Evolutionary conservation across 2,888 invertebrate species (phyloP).

Genomic region (Schrankia costaestrigalis): DNA sequence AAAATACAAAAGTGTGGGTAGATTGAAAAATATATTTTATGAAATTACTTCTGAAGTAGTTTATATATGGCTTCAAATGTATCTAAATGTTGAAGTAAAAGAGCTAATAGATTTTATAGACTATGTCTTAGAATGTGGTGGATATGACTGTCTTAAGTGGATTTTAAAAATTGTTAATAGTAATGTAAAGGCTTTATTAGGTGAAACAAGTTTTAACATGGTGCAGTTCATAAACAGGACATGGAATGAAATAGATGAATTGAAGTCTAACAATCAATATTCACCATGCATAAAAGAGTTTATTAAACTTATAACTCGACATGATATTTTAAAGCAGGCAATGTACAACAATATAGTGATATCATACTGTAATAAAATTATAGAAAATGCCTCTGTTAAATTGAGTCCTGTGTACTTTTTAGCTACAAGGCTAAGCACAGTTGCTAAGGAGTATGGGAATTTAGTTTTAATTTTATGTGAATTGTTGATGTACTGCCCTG

Average conservation of each 20-base stretch:
- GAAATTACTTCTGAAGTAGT: constrained; percentile 60
- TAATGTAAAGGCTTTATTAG: constrained; percentile 41
- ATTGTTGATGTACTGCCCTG: constrained; percentile 69
- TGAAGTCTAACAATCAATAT: constrained; percentile 70
- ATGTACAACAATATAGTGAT: constrained; percentile 53
- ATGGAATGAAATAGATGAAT: constrained; percentile 70
- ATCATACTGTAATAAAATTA: constrained; percentile 55
- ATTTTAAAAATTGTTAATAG: constrained; percentile 58
- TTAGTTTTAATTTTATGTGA: constrained; percentile 64
- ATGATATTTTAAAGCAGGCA: constrained; percentile 41
- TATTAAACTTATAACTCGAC: constrained; percentile 54
- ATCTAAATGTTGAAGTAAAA: constrained; percentile 19
- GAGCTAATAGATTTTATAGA: constrained; percentile 48
- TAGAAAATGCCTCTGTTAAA: constrained; percentile 59
- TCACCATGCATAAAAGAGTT: constrained; percentile 63
- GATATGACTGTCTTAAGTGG: constrained; percentile 67
- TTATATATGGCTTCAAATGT: constrained; percentile 31
- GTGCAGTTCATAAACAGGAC: constrained; percentile 51
- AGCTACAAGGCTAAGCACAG: constrained; percentile 39
- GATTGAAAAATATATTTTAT: constrained; percentile 54
- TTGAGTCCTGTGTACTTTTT: constrained; percentile 56
- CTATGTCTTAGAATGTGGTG: constrained; percentile 66
- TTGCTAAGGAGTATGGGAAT: constrained; percentile 40
- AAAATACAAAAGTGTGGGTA: constrained; percentile 49
- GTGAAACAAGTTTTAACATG: constrained; percentile 42